Base-by-base conservation (phyloP, 2,888 invertebrate genomes). In the Priocnemis perturbator region DNA sequence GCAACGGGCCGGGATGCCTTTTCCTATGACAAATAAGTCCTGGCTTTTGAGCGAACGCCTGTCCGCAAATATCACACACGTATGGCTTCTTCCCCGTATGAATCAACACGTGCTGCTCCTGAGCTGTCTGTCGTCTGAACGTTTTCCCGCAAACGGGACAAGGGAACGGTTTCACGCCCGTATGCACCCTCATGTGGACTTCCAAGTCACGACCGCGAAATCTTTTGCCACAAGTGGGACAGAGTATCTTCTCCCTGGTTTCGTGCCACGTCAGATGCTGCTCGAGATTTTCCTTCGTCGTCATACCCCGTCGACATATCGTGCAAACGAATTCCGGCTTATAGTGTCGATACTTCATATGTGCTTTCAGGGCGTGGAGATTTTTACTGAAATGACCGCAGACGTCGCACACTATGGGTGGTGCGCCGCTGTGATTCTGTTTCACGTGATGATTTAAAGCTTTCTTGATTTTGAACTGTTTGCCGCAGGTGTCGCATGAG, bases 111-210 rank as follows among this genome's bases (percentile, higher is more conserved):
- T 85, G 85, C 17, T 86, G 85, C 52, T 84, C 79, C 65, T 81
- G 82, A 7, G 83, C 78, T 0, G 83, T 79, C 47, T 82, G 83
- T 7, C 83, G 65, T 0, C 81, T 71, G 26, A 82, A 82, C 0
- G 81, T 72, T 52, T 81, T 81, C 3, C 79, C 77, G 57, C 87
- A 87, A 7, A 87, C 78, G 1, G 82, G 81, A 65, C 87, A 86
- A 0, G 81, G 70, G 11, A 83, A 86, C 0, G 86, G 86, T 21
- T 86, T 83, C 0, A 77, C 81, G 0, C 85, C 87, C 0, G 85
- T 87, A 57, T 87, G 86, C 26, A 85, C 81, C 3, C 84, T 62
- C 85, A 85, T 85, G 48, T 86, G 85, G 0, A 81, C 80, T 19
- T 85, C 82, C 0, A 87, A 72, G 3, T 83, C 83, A 0, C 85